Percentiles rank a stretch among this genome's conserved stretches.
Evolutionary conservation across 2,113 vertebrate genomes (phyloP).

Genomic region (Turdus rufiventris): DNA sequence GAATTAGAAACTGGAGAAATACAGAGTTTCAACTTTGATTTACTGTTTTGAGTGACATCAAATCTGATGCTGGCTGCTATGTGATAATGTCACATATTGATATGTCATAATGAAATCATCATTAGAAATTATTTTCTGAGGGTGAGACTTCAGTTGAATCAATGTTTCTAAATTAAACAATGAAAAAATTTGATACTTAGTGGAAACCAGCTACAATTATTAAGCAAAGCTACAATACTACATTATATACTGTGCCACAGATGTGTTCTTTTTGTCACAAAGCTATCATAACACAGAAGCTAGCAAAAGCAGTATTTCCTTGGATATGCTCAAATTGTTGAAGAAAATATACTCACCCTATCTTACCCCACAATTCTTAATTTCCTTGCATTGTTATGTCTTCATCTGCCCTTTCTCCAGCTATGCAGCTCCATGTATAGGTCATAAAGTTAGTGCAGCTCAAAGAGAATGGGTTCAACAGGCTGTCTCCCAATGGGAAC

Average conservation of each 20-base stretch:
- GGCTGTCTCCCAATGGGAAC: constrained; percentile 10
- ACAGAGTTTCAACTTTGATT: not conserved
- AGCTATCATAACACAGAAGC: not conserved
- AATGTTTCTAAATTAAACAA: not conserved
- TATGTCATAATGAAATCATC: not conserved
- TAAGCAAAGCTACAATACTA: not conserved
- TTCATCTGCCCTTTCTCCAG: not conserved
- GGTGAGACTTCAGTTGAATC: not conserved
- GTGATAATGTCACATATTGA: not conserved
- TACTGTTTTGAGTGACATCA: not conserved
- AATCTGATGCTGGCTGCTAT: not conserved
- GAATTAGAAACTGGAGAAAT: not conserved
- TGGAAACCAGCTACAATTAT: not conserved
- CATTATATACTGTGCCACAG: not conserved
- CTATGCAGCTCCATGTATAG: not conserved
- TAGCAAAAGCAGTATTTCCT: not conserved
- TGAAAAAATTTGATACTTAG: not conserved
- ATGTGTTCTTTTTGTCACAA: not conserved
- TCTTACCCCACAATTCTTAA: not conserved
- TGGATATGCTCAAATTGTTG: not conserved
- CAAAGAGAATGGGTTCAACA: not conserved
- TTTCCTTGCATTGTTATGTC: not conserved
- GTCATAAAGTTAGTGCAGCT: not conserved
- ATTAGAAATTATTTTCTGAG: not conserved
- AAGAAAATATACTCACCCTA: not conserved